These are phyloP conservation scores for Siderastrea radians DNA, from an alignment of 92 coral and sea anemone genomes.

Conservation along the genomic window DNA sequence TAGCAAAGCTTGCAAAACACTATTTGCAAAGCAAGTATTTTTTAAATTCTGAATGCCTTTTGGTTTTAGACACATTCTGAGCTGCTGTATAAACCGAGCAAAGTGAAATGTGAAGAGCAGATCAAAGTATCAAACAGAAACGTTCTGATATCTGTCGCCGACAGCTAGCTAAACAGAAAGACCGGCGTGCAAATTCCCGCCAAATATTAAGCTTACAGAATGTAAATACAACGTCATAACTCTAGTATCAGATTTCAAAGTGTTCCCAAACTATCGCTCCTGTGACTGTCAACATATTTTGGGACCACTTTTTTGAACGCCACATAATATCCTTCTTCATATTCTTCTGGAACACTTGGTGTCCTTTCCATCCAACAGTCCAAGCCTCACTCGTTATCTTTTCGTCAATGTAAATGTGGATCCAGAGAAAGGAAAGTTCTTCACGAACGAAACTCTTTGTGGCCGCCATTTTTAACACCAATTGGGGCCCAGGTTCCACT, in stretches of 20 bases:
- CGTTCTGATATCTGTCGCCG: background rate
- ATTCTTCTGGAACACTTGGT: no score
- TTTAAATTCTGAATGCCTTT: slow-evolving; percentile 11
- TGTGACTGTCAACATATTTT: no score
- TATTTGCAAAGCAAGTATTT: slow-evolving; percentile 14
- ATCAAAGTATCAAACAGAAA: background rate
- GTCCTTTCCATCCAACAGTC: no score
- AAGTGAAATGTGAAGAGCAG: background rate
- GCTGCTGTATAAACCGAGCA: background rate
- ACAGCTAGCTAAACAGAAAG: background rate
- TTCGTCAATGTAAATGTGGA: no score
- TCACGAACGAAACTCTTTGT: no score
- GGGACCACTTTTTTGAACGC: no score
- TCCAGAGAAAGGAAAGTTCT: no score
- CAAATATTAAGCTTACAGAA: background rate
- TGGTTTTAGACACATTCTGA: background rate
- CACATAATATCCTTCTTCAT: no score
- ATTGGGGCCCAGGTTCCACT: no score
- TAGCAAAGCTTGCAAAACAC: slow-evolving; percentile 6
- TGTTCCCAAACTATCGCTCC: background rate
- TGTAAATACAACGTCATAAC: background rate
- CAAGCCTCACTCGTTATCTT: no score
- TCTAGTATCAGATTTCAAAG: background rate
- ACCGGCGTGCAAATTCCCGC: slow-evolving; percentile 3
- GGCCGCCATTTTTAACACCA: no score